Base-by-base conservation (phyloP, 2,797 vertebrate species). In the Melanotaenia trifasciata region DNA sequence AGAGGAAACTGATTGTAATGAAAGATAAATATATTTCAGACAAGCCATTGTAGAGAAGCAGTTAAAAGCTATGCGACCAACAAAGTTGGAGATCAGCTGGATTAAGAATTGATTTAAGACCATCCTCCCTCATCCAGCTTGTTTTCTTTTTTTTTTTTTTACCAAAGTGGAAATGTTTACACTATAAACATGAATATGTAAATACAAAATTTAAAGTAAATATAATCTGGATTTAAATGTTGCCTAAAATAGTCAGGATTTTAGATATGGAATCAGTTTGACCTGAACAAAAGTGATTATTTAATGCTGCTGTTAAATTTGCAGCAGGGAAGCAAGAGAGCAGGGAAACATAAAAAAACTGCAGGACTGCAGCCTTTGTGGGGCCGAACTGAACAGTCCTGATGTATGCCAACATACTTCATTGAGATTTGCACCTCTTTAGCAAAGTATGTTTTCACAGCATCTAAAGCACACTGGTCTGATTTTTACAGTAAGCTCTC, bases 11-110 rank as follows among this genome's bases (percentile, higher is more conserved):
- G 22, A 14, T 24, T 5, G 6, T 53, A 67, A 66, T 57, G 4
- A 74, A 71, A 70, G 35, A 56, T 8, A 63, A 1, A n/a, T 56
- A 7, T 28, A 47, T 60, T 64, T 47, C 22, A 18, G 40, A 22
- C 59, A 35, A 12, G 30, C 16, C 28, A 33, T 45, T 65, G 65
- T 10, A 64, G 18, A 40, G 33, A 4, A n/a, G 32, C 33, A 61
- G n/a, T 61, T 56, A 56, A 30, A 30, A 16, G 24, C 4, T 40
- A 38, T 3, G 22, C 5, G 3, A n/a, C 18, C 57, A n/a, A 35
- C 36, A 11, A 36, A 59, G 32, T n/a, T 22, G 18, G 58, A 59
- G 12, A 24, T 7, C n/a, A 20, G 30, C 4, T 58, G 26, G 26
- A 16, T 40, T 28, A 13, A 32, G 3, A 57, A 57, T 8, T 57